Evolutionary conservation across 2,888 invertebrate genomes (phyloP).

Genomic region (Pandemis corylana): DNA sequence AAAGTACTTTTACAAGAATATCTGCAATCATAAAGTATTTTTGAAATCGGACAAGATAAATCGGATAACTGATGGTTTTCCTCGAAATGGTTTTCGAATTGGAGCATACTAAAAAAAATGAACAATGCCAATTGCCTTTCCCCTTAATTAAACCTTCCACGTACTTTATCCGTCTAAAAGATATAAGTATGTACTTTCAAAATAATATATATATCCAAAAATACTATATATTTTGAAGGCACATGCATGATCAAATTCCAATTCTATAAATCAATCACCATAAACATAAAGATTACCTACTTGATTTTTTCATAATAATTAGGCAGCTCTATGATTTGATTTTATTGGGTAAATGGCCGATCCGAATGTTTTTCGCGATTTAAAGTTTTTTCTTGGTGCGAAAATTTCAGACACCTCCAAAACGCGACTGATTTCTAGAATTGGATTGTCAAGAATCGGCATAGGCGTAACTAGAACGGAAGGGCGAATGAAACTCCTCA

Average conservation of each 20-base stretch:
- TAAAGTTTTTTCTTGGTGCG: not conserved
- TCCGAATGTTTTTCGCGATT: too few relatives aligned
- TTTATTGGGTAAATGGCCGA: not conserved
- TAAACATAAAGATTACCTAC: not conserved
- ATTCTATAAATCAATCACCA: not conserved
- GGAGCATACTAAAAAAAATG: too few relatives aligned
- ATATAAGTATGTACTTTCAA: not conserved
- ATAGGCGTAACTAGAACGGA: not conserved
- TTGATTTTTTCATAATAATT: too few relatives aligned
- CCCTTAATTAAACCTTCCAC: slow-evolving; percentile 18
- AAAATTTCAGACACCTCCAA: not conserved
- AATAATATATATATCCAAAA: not conserved
- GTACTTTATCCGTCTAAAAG: slow-evolving; percentile 10
- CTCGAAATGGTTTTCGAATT: too few relatives aligned
- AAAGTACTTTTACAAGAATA: too few relatives aligned
- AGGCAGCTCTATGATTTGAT: not conserved
- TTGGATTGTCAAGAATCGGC: not conserved
- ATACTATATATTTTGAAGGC: not conserved
- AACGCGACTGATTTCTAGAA: not conserved
- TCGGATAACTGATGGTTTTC: too few relatives aligned
- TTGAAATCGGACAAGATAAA: too few relatives aligned
- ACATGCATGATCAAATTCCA: not conserved
- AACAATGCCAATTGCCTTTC: too few relatives aligned
- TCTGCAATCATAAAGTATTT: too few relatives aligned
- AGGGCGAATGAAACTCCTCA: not conserved